Base-by-base conservation (phyloP, 1,140 invertebrate genomes). In the Orussus abietinus region DNA sequence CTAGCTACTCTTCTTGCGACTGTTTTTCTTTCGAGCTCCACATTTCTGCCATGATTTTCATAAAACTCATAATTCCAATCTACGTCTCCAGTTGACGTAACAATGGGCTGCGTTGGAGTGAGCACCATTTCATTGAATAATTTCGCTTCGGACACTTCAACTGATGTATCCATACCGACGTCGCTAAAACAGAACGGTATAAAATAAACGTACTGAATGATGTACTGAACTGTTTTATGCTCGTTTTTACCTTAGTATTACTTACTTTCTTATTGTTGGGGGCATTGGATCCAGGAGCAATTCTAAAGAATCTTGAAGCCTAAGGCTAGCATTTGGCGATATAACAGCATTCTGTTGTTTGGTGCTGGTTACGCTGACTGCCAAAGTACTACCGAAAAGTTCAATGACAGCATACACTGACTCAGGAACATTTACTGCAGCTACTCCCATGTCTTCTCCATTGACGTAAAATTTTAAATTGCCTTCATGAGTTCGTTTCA, bases 381-480 rank as follows among this genome's bases (percentile, higher is more conserved):
- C 75, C 46, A 83, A 79, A 1, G 81, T 80, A n/a, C 75, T 75
- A 3, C 85, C 85, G 52, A 80, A 82, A 7, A 91, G 57, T 55
- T 92, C 88, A 31, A 88, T 75, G 1, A 88, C 80, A 4, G 79
- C 84, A 63, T 83, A 86, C 15, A 88, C 80, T 74, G 84, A 83
- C 64, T 84, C 85, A 13, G 86, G 84, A 44, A 90, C 75, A 60
- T 86, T 82, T n/a, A 77, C 74, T 13, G 85, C 85, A 14, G 85
- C 84, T n/a, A 86, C 77, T n/a, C 87, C 85, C 62, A 90, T 79
- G 57, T 92, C 88, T 67, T 89, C 85, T 0, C 87, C 86, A 66
- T 94, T 92, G 1, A 93, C 72, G 42, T 75, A 76, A 33, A 82
- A 75, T 31, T 80, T 79, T 0, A 86, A 70, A 21, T 75, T 74